phyloP scores from a whole-genome alignment of 2,113 vertebrate genomes.

The Toxotes chatareus region DNA sequence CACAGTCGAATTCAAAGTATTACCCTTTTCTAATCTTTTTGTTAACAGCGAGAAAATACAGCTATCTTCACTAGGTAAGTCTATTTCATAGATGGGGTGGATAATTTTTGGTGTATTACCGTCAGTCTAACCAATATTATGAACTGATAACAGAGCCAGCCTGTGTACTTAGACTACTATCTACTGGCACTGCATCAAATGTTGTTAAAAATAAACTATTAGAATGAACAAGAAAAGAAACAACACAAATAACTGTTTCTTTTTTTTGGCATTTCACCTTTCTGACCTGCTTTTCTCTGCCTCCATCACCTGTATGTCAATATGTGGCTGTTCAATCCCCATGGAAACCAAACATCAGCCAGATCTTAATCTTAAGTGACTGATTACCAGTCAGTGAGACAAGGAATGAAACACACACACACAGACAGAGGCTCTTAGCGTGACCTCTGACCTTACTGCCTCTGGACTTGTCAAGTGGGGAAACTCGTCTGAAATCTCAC shows the following conservation, averaged over 20 bases:
- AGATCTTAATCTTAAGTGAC: slow-evolving; percentile 39
- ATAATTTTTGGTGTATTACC: background rate
- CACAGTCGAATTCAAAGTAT: background rate
- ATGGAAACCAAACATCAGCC: slow-evolving; percentile 51
- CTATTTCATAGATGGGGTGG: background rate
- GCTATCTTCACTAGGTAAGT: background rate
- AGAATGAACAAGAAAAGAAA: background rate
- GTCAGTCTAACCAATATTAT: background rate
- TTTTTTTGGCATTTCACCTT: background rate
- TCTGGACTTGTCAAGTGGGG: background rate
- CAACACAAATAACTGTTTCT: background rate
- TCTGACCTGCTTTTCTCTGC: slow-evolving; percentile 3
- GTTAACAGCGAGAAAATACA: background rate
- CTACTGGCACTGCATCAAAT: background rate
- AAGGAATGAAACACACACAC: slow-evolving; percentile 25
- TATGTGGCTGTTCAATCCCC: slow-evolving; percentile 21
- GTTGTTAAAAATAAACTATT: background rate
- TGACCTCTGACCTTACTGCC: slow-evolving; percentile 23
- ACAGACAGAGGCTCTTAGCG: slow-evolving; percentile 15
- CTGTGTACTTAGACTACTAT: too few relatives aligned
- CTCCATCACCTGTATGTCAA: slow-evolving; percentile 25
- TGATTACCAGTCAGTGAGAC: slow-evolving; percentile 49
- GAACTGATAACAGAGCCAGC: background rate
- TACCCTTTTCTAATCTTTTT: background rate
- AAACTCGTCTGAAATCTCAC: slow-evolving; percentile 14